Evolutionary conservation across 2,113 vertebrate species (phyloP).

Genomic region (Melanocharis versteri): DNA sequence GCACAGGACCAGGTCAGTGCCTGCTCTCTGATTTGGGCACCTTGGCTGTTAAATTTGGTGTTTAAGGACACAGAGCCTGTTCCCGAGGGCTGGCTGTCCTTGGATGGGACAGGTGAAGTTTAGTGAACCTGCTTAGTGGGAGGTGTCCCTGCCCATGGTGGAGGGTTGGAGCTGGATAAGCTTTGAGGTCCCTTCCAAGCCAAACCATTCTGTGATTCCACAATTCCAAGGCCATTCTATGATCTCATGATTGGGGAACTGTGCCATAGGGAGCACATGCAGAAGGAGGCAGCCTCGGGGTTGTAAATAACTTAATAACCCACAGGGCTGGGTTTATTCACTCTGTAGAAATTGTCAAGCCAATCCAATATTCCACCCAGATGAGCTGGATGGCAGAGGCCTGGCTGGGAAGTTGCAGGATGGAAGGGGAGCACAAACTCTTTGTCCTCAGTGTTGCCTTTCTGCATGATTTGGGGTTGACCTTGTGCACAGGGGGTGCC

Average conservation of each 20-base stretch:
- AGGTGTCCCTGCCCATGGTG: not conserved
- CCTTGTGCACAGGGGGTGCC: accelerated
- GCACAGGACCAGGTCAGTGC: not conserved
- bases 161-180: not conserved
- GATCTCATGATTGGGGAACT: accelerated
- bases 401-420: not conserved
- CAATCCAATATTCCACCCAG: accelerated
- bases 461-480: accelerated
- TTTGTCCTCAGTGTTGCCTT: not conserved
- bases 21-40: not conserved
- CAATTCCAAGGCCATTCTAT: not conserved
- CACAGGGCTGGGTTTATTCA: not conserved
- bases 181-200: not conserved
- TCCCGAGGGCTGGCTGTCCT: accelerated
- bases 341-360: not conserved
- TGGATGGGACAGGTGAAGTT: not conserved
- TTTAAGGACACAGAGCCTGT: not conserved
- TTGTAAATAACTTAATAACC: not conserved
- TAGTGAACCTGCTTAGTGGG: not conserved
- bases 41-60: not conserved
- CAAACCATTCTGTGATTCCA: not conserved
- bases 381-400: not conserved
- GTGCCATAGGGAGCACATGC: accelerated
- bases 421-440: not conserved
- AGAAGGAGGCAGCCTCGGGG: not conserved